These are phyloP conservation scores for Dolichallabes microphthalmus DNA, from an alignment of 2,113 vertebrate genomes.

Conservation along the genomic window DNA sequence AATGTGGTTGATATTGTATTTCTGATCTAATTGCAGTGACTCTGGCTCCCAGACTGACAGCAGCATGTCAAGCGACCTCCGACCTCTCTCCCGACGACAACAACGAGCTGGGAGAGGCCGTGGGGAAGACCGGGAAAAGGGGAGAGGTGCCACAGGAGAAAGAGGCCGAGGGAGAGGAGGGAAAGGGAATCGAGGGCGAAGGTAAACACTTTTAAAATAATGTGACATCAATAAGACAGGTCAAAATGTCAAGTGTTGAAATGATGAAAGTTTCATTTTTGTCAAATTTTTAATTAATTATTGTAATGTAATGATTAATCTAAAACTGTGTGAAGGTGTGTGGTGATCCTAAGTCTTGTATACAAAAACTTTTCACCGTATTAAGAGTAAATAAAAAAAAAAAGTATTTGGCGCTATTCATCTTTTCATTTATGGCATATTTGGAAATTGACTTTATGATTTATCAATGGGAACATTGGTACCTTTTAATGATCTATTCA, in stretches of 20 bases:
- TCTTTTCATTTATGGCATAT: background rate
- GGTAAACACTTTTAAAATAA: conserved; percentile 56
- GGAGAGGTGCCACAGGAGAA: conserved; percentile 59
- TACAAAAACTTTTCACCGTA: background rate
- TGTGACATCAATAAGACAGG: no score
- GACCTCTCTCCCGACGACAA: conserved; percentile 69
- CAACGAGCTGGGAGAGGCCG: conserved; percentile 72
- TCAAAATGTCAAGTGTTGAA: background rate
- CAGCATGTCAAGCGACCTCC: conserved; percentile 74
- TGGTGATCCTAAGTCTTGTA: no score
- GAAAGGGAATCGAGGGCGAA: conserved; percentile 71
- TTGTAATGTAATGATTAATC: background rate
- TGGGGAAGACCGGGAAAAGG: conserved; percentile 70
- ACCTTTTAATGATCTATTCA: background rate
- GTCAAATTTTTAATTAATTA: background rate
- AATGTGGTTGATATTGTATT: background rate
- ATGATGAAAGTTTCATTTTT: background rate
- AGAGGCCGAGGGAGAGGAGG: conserved; percentile 74
- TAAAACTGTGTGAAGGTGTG: background rate
- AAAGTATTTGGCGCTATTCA: background rate
- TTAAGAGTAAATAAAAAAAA: no score
- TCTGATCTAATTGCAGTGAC: conserved; percentile 59
- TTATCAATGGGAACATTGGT: background rate
- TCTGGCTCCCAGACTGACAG: conserved; percentile 78
- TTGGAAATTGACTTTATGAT: background rate